phyloP scores from a whole-genome alignment of 2,797 vertebrate species.

The Notolepis coatsorum region DNA sequence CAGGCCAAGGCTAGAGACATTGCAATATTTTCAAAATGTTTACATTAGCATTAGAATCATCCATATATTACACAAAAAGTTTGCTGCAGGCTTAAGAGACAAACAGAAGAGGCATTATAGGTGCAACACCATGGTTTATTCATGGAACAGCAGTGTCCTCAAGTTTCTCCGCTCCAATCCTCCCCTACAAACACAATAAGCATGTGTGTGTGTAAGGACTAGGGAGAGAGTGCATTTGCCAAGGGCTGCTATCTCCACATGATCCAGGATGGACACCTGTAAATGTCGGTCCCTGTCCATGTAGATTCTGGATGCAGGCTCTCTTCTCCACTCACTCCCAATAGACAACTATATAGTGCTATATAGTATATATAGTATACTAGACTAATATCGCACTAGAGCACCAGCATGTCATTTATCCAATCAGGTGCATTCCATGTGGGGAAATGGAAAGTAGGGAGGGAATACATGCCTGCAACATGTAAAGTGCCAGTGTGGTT shows the following conservation, averaged over 20 bases:
- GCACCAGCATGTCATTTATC: too few relatives aligned
- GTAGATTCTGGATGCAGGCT: not conserved
- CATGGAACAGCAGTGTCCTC: constrained; percentile 50
- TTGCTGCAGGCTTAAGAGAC: not conserved
- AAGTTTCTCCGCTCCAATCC: constrained; percentile 44
- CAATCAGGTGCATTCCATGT: too few relatives aligned
- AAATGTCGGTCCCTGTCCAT: constrained; percentile 20
- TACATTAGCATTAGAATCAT: too few relatives aligned
- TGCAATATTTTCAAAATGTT: too few relatives aligned
- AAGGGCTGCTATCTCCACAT: constrained; percentile 20
- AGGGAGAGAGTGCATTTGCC: constrained; percentile 24
- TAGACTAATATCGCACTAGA: too few relatives aligned
- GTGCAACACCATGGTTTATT: constrained; percentile 64
- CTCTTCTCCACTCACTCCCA: constrained; percentile 24
- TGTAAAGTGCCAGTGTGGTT: too few relatives aligned
- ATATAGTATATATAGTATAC: too few relatives aligned
- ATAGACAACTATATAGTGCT: too few relatives aligned
- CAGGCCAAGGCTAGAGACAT: too few relatives aligned
- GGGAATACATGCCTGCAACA: too few relatives aligned
- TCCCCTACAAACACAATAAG: constrained; percentile 11
- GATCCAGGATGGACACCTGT: constrained; percentile 12
- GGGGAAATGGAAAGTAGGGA: too few relatives aligned
- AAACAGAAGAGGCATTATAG: not conserved
- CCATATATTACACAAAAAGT: not conserved
- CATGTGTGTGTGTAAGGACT: not conserved